These are phyloP conservation scores for Falco rusticolus DNA, from an alignment of 2,797 vertebrate species.

Conservation along the genomic window DNA sequence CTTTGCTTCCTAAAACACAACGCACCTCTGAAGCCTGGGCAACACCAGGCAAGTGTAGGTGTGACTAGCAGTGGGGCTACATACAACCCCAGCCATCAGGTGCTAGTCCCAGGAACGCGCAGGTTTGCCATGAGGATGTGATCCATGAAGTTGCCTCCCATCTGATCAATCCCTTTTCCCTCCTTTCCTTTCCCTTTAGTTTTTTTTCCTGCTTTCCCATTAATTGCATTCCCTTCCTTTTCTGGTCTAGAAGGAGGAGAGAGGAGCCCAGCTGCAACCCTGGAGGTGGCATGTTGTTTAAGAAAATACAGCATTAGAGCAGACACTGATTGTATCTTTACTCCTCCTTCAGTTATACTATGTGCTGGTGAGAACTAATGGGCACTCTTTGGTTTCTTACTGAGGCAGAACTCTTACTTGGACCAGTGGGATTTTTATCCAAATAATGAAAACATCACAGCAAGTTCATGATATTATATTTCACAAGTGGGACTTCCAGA, in stretches of 20 bases:
- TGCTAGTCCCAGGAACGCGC: neutral
- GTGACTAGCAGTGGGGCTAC: neutral
- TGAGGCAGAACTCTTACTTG: neutral
- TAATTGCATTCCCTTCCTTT: neutral
- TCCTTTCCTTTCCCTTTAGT: neutral
- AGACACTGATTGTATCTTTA: neutral
- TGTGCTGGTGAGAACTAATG: neutral
- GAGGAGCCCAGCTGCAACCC: neutral
- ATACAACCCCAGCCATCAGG: neutral
- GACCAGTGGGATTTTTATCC: conserved; percentile 2
- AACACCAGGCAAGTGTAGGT: neutral
- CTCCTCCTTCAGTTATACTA: neutral
- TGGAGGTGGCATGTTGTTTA: neutral
- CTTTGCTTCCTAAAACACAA: neutral
- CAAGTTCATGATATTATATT: neutral
- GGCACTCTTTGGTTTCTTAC: neutral
- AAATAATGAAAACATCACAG: conserved; percentile 34
- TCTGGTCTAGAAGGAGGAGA: neutral
- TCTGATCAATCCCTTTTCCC: neutral
- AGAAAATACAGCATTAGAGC: neutral
- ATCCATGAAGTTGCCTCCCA: neutral
- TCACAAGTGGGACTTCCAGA: neutral
- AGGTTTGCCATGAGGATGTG: neutral
- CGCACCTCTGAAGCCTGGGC: neutral
- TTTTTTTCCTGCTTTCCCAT: neutral